A percentile compares a stretch with the other conserved stretches of the same genome.
Evolutionary conservation across 2,888 invertebrate genomes (phyloP).

Genomic region (Pterostichus niger): DNA sequence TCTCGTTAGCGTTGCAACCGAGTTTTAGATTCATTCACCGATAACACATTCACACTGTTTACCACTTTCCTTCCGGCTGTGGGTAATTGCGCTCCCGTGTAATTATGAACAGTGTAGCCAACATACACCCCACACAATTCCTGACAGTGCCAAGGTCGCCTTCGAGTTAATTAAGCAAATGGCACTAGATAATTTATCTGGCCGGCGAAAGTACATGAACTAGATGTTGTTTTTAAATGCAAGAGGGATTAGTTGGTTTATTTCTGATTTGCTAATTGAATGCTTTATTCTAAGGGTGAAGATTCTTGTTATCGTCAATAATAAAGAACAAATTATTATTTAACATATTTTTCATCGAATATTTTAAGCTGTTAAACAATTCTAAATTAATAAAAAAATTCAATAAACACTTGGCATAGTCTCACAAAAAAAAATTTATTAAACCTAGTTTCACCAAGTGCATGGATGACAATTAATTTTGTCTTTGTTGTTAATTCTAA

Average conservation of each 20-base stretch:
- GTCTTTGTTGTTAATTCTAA: no score
- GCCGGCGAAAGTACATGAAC: neutral
- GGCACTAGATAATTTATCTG: conserved; percentile 31
- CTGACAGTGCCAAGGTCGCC: neutral
- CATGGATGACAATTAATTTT: no score
- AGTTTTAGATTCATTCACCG: conserved; percentile 2
- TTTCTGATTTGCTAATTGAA: conserved; percentile 25
- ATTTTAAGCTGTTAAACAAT: no score
- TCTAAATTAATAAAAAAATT: no score
- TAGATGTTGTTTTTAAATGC: conserved; percentile 3
- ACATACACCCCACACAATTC: neutral
- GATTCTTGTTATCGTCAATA: no score
- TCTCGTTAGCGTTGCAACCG: conserved; percentile 11
- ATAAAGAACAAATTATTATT: no score
- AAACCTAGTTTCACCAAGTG: no score
- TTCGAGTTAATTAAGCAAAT: conserved; percentile 24
- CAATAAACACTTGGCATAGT: no score
- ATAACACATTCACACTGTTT: conserved; percentile 53
- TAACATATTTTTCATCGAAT: no score
- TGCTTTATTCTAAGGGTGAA: neutral
- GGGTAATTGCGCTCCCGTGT: neutral
- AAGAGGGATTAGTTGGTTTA: conserved; percentile 4
- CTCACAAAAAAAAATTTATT: no score
- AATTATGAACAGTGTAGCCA: conserved; percentile 30
- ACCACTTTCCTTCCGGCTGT: conserved; percentile 48